These are phyloP conservation scores for Pelochelys cantorii DNA, from an alignment of 2,797 vertebrate genomes.

Conservation along the genomic window DNA sequence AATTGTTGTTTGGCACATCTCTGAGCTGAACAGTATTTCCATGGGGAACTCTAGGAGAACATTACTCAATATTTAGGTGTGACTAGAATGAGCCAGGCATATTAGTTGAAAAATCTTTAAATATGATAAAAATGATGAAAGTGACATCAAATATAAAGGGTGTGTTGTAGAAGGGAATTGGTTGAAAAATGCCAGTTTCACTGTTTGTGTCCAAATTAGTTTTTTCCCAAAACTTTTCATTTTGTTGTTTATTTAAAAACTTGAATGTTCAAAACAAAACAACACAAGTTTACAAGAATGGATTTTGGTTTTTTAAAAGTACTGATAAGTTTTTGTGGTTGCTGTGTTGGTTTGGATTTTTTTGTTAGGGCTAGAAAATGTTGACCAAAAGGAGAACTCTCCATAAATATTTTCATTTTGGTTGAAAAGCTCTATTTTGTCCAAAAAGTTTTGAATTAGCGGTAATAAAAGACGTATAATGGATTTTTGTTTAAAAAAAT, in stretches of 20 bases:
- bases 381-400: neutral
- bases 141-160: rapidly evolving
- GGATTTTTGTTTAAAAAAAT: slow-evolving; percentile 21
- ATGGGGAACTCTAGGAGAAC: neutral
- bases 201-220: neutral
- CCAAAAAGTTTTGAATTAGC: neutral
- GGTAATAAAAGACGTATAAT: neutral
- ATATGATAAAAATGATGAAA: neutral
- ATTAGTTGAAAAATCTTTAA: neutral
- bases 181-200: neutral
- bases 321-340: neutral
- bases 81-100: neutral
- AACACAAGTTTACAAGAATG: neutral
- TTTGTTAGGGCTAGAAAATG: neutral
- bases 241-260: neutral
- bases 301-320: neutral
- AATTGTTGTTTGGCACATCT: rapidly evolving
- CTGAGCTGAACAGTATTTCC: neutral
- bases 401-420: neutral
- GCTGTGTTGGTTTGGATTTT: neutral
- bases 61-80: neutral
- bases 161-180: rapidly evolving
- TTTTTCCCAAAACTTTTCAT: neutral
- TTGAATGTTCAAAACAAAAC: neutral
- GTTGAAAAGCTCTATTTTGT: neutral